phyloP scores from a whole-genome alignment of 2,113 vertebrate genomes.

The Aythya baeri region DNA sequence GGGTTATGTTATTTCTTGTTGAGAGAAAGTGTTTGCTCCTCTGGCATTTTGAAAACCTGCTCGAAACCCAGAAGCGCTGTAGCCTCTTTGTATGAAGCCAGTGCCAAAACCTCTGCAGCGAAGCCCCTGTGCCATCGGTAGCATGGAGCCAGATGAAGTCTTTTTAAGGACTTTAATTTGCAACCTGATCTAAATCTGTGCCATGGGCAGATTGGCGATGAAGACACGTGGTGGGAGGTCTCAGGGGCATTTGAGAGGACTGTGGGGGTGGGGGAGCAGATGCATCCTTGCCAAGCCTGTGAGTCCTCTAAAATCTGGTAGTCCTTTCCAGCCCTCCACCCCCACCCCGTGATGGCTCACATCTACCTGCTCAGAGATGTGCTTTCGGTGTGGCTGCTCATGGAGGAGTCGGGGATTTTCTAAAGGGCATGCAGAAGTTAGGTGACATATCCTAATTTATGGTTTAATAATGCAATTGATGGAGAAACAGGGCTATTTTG shows the following conservation, averaged over 20 bases:
- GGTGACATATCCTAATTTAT: neutral
- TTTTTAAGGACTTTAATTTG: neutral
- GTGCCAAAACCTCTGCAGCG: neutral
- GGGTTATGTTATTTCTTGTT: neutral
- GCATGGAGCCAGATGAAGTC: neutral
- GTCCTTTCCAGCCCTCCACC: neutral
- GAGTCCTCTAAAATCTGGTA: neutral
- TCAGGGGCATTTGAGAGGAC: neutral
- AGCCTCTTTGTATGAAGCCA: neutral
- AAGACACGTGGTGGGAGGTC: neutral
- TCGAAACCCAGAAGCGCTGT: neutral
- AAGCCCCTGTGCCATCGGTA: neutral
- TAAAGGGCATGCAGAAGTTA: neutral
- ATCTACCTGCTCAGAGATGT: neutral
- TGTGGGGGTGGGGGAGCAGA: neutral
- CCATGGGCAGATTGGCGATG: neutral
- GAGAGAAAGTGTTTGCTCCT: neutral
- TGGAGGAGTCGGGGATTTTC: neutral
- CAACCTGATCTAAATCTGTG: neutral
- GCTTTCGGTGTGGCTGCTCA: neutral
- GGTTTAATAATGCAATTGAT: neutral
- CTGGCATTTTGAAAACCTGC: neutral
- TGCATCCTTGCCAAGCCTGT: neutral
- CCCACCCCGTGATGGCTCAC: rapidly evolving
- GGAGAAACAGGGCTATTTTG: neutral